Conservation (phyloP, 1,140 invertebrate species). For the Limonius californicus region DNA sequence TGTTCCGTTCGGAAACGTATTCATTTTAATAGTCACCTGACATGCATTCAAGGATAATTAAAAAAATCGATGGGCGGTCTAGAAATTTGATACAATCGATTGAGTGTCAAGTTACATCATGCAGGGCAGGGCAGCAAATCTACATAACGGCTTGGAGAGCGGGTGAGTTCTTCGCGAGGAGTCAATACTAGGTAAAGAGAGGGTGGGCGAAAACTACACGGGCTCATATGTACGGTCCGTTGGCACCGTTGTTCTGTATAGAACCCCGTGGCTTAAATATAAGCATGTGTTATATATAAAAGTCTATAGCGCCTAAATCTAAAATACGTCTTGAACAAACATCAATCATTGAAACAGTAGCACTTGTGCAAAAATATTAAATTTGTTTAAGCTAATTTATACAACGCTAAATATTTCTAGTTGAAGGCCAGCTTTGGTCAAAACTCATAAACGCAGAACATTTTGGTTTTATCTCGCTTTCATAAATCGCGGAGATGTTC, state of each 20-base stretch:
- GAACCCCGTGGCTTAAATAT: not conserved
- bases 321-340: too few relatives aligned
- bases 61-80: not conserved
- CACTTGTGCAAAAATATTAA: too few relatives aligned
- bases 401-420: too few relatives aligned
- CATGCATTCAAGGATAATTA: conserved; percentile 32
- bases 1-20: conserved; percentile 41
- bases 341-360: too few relatives aligned
- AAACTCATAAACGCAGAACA: too few relatives aligned
- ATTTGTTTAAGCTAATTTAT: too few relatives aligned
- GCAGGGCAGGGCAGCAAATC: conserved; percentile 25
- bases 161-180: conserved; percentile 1
- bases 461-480: too few relatives aligned
- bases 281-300: not conserved
- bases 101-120: conserved; percentile 19
- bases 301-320: not conserved
- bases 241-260: conserved; percentile 16
- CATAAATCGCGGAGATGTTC: too few relatives aligned
- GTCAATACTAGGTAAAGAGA: not conserved
- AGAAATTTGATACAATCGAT: conserved; percentile 9
- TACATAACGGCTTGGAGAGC: conserved; percentile 9
- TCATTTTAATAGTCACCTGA: conserved; percentile 44
- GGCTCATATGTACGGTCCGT: conserved; percentile 4
- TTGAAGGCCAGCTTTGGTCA: too few relatives aligned
- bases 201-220: conserved; percentile 2